phyloP scores from a whole-genome alignment of 30 jellyfish, hydroid and myxozoan genomes.

The Rhopilema esculentum region DNA sequence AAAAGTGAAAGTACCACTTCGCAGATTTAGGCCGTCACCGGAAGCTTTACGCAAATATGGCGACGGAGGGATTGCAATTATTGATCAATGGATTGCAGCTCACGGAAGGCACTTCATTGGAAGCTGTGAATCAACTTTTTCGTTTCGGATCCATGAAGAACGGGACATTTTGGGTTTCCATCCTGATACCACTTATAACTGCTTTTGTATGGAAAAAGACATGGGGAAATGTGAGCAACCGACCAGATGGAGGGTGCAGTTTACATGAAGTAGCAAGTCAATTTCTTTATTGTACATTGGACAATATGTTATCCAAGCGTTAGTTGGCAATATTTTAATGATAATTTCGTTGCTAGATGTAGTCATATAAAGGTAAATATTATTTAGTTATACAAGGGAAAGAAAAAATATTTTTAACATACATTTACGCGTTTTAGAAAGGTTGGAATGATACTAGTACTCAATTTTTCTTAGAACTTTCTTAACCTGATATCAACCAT shows the following conservation, averaged over 20 bases:
- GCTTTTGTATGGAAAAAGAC: conserved; percentile 76
- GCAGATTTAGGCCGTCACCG: conserved; percentile 61
- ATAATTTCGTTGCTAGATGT: too few relatives aligned
- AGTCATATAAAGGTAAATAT: too few relatives aligned
- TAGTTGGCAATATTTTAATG: too few relatives aligned
- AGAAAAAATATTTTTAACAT: too few relatives aligned
- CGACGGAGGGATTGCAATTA: conserved; percentile 97
- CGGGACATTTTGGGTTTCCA: conserved; percentile 89
- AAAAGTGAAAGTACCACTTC: conserved; percentile 42
- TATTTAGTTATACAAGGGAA: too few relatives aligned
- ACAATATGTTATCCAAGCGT: too few relatives aligned
- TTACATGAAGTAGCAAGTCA: conserved; percentile 15
- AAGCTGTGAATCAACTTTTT: conserved; percentile 84
- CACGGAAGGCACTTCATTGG: conserved; percentile 94
- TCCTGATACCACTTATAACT: conserved; percentile 73
- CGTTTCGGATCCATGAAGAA: conserved; percentile 91
- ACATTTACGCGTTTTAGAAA: too few relatives aligned
- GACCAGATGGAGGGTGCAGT: conserved; percentile 87
- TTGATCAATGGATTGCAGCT: conserved; percentile 98
- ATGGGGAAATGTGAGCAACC: conserved; percentile 87
- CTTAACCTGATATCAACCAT: too few relatives aligned
- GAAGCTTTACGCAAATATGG: conserved; percentile 67
- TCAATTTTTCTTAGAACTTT: too few relatives aligned
- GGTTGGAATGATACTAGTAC: too few relatives aligned
- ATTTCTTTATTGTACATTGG: not conserved